Conservation (phyloP, 1,140 invertebrate species). For the Planococcus citri region DNA sequence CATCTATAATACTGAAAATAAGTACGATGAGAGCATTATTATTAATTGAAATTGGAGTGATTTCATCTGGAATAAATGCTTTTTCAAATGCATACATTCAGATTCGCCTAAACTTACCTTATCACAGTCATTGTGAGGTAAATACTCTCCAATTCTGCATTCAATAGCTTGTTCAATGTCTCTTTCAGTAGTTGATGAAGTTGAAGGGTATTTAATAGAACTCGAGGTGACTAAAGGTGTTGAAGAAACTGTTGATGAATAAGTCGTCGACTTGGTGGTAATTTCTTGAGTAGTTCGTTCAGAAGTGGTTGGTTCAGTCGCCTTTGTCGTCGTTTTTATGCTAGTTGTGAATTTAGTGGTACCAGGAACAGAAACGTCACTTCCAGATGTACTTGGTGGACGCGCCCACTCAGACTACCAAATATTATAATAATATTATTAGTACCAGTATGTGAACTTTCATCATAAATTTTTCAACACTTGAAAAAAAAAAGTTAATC, state of each 20-base stretch:
- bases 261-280: slow-evolving; percentile 32
- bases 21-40: slow-evolving; percentile 28
- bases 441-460: not conserved
- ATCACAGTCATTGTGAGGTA: slow-evolving; percentile 49
- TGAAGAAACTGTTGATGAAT: slow-evolving; percentile 28
- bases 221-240: slow-evolving; percentile 24
- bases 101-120: slow-evolving; percentile 36
- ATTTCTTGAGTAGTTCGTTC: slow-evolving; percentile 19
- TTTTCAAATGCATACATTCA: slow-evolving; percentile 13
- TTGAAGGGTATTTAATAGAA: slow-evolving; percentile 26
- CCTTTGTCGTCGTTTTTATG: slow-evolving; percentile 22
- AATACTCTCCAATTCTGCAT: slow-evolving; percentile 47
- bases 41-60: not conserved
- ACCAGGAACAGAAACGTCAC: slow-evolving; percentile 4
- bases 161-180: slow-evolving; percentile 25
- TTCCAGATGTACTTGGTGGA: slow-evolving; percentile 46
- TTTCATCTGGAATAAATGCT: not conserved
- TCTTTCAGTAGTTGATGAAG: not conserved
- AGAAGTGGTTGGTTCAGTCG: slow-evolving; percentile 19
- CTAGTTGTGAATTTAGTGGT: slow-evolving; percentile 23
- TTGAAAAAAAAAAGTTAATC: not conserved
- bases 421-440: not conserved
- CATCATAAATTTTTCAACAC: no score
- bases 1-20: slow-evolving; percentile 63
- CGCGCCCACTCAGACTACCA: slow-evolving; percentile 52